Percentiles rank a stretch among this genome's conserved stretches.
phyloP scores from a whole-genome alignment of 2,888 invertebrate genomes.

The Hedychridium roseum region DNA sequence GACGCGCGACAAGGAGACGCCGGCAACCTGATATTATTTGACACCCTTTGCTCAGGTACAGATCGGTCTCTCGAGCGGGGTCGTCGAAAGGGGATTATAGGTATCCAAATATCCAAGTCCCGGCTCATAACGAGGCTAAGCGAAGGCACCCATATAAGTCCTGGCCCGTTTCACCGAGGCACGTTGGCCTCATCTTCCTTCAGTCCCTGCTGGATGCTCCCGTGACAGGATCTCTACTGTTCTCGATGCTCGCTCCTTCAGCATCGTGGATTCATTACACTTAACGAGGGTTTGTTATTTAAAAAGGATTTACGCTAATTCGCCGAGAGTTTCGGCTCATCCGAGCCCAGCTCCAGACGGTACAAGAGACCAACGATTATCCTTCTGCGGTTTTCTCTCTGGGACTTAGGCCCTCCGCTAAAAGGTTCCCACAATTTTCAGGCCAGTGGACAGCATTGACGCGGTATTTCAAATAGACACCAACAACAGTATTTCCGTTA shows the following conservation, averaged over 20 bases:
- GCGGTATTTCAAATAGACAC: no score
- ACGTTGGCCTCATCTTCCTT: not conserved
- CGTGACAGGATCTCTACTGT: constrained; percentile 1
- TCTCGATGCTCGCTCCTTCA: constrained; percentile 9
- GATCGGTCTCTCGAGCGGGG: constrained; percentile 42
- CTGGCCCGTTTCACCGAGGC: not conserved
- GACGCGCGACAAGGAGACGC: not conserved
- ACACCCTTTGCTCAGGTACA: constrained; percentile 49
- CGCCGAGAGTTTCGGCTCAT: constrained; percentile 36
- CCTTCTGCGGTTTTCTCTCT: constrained; percentile 41
- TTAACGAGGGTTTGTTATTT: constrained; percentile 56
- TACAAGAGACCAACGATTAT: constrained; percentile 51
- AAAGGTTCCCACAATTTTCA: no score
- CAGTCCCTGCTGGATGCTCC: no score
- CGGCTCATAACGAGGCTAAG: constrained; percentile 49
- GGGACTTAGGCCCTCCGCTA: no score
- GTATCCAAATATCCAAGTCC: constrained; percentile 60
- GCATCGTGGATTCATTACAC: constrained; percentile 52
- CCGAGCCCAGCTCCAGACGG: no score
- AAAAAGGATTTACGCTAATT: constrained; percentile 54
- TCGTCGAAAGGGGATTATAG: constrained; percentile 54
- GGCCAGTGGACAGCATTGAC: no score
- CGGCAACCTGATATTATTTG: constrained; percentile 55
- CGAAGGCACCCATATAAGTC: constrained; percentile 26
- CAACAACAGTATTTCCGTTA: no score